Percentiles rank a stretch among this genome's conserved stretches.
Evolutionary conservation across 2,797 vertebrate species (phyloP).

Genomic region (Spinibarbus caldwelli): DNA sequence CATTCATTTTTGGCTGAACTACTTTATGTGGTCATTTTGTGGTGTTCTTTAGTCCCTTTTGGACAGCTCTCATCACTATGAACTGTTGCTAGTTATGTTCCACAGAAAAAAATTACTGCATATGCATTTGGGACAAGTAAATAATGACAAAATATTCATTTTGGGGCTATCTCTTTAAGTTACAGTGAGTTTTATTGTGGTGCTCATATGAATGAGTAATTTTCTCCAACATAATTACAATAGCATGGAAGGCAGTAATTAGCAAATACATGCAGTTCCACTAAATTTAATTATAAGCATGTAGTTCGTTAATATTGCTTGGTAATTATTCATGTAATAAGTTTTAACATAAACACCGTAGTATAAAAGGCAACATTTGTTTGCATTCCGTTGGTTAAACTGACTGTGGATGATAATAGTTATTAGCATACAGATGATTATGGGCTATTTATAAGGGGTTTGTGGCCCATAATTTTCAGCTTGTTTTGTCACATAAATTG

Average conservation of each 20-base stretch:
- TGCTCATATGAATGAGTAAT: not conserved
- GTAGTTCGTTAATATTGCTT: not conserved
- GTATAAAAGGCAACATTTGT: not conserved
- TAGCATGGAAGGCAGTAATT: not conserved
- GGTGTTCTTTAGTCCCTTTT: not conserved
- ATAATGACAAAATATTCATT: not conserved
- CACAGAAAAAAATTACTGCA: not conserved
- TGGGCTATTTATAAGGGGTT: conserved; percentile 13
- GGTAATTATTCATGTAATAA: conserved; percentile 3
- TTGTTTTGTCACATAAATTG: conserved; percentile 32
- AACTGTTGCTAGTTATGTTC: not conserved
- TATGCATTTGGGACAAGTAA: not conserved
- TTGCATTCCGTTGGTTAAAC: not conserved
- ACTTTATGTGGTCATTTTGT: not conserved
- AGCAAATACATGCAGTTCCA: not conserved
- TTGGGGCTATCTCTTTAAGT: not conserved
- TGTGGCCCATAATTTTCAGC: conserved; percentile 8
- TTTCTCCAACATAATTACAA: conserved; percentile 10
- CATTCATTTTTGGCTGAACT: not conserved
- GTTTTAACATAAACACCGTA: not conserved
- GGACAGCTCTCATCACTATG: not conserved
- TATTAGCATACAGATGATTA: conserved; percentile 9
- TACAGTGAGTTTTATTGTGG: not conserved
- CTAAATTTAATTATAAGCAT: conserved; percentile 13
- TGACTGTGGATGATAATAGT: conserved; percentile 1